Conservation (phyloP, 2,113 vertebrate species). For the Zosterops hypoxanthus region DNA sequence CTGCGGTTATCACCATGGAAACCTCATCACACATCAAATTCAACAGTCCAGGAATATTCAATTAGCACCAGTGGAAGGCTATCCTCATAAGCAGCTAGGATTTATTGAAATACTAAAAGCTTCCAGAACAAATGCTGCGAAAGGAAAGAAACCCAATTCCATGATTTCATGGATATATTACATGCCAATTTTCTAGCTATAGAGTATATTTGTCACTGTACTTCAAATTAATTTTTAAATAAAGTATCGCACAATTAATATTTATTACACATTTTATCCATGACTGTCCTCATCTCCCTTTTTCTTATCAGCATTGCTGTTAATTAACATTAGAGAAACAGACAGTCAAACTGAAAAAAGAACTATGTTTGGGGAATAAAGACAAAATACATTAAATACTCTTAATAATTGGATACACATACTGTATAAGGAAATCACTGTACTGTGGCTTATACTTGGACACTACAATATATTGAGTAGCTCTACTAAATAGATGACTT, state of each 20-base stretch:
- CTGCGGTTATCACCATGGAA: slow-evolving; percentile 8
- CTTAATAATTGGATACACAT: background rate
- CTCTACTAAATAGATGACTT: background rate
- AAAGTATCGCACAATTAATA: slow-evolving; percentile 14
- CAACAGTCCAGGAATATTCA: background rate
- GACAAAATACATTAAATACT: slow-evolving; percentile 30
- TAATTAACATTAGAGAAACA: slow-evolving; percentile 3
- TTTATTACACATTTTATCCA: slow-evolving; percentile 22
- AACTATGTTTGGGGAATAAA: slow-evolving; percentile 13
- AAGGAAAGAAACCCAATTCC: background rate
- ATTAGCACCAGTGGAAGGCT: background rate
- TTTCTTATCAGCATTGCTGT: slow-evolving; percentile 4
- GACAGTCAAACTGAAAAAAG: slow-evolving; percentile 5
- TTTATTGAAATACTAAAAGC: background rate
- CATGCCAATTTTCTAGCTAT: background rate
- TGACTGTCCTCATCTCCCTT: background rate
- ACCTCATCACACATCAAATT: slow-evolving; percentile 8
- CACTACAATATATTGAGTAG: background rate
- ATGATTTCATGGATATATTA: background rate
- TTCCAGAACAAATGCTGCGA: background rate
- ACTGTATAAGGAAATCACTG: background rate
- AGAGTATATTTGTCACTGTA: background rate
- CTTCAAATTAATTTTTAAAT: background rate
- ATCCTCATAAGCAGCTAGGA: background rate
- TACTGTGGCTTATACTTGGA: background rate